Percentiles rank a stretch among this genome's conserved stretches.
These are phyloP conservation scores for Corydoras maculifer DNA, from an alignment of 2,113 vertebrate genomes.

Conservation along the genomic window DNA sequence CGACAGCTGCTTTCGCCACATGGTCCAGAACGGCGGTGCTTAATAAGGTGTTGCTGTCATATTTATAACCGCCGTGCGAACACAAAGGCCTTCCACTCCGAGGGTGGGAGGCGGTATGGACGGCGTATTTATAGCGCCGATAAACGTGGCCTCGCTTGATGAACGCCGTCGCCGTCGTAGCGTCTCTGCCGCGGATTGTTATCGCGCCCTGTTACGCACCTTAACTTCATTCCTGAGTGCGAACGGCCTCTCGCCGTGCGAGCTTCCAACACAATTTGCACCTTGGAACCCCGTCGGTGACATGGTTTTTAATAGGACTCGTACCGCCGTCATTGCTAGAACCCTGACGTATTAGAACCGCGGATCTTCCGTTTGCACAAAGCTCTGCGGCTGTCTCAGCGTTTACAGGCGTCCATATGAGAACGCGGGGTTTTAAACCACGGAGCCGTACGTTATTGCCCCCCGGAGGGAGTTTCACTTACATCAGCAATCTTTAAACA, in stretches of 20 bases:
- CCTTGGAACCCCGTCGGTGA: no score
- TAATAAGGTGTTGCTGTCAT: conserved; percentile 31
- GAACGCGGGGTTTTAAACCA: background rate
- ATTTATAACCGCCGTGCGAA: conserved; percentile 31
- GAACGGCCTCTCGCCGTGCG: conserved; percentile 16
- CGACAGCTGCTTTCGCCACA: conserved; percentile 31
- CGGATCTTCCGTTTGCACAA: background rate
- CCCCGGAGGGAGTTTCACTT: background rate
- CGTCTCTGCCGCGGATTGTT: conserved; percentile 39
- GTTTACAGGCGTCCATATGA: background rate
- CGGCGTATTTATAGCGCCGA: conserved; percentile 12
- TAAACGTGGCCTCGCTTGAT: conserved; percentile 42
- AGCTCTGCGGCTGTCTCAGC: background rate
- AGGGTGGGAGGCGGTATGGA: conserved; percentile 25
- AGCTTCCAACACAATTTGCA: no score
- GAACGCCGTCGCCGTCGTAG: conserved; percentile 47
- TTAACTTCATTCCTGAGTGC: conserved; percentile 30
- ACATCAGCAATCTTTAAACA: background rate
- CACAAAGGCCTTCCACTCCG: conserved; percentile 20
- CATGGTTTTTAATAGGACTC: conserved; percentile 5
- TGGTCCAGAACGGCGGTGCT: conserved; percentile 26
- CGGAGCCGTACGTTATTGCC: background rate
- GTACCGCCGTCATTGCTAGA: background rate
- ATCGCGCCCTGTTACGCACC: conserved; percentile 43
- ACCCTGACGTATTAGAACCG: background rate